Percentiles rank a stretch among this genome's conserved stretches.
These are phyloP conservation scores for Scaptomyza hsui DNA, from an alignment of 1,140 invertebrate species.

Conservation along the genomic window DNA sequence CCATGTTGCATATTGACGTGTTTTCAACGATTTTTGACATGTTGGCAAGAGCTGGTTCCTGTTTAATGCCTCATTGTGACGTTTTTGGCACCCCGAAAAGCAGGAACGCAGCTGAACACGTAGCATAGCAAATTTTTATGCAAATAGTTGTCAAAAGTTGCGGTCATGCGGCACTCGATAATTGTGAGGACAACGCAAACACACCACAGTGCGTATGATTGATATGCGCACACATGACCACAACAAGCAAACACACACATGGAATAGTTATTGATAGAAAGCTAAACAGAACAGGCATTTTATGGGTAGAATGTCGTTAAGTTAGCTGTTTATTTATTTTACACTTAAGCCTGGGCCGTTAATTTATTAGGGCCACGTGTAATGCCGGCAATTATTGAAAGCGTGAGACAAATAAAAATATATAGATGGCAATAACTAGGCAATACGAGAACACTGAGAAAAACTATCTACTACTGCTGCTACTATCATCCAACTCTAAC, in stretches of 20 bases:
- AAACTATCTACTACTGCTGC: too few relatives aligned
- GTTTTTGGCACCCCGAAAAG: slow-evolving; percentile 6
- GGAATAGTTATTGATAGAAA: slow-evolving; percentile 1
- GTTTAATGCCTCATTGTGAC: slow-evolving; percentile 29
- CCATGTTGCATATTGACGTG: slow-evolving; percentile 53
- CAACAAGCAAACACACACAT: background rate
- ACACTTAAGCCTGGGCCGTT: slow-evolving; percentile 55
- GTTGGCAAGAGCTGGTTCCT: slow-evolving; percentile 34
- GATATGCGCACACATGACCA: slow-evolving; percentile 21
- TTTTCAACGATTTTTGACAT: slow-evolving; percentile 49
- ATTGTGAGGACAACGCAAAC: slow-evolving; percentile 4
- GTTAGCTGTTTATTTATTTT: slow-evolving; percentile 61
- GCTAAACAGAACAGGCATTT: slow-evolving; percentile 13
- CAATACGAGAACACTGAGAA: slow-evolving; percentile 8
- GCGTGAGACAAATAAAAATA: slow-evolving; percentile 81
- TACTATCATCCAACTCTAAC: too few relatives aligned
- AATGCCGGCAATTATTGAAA: slow-evolving; percentile 81
- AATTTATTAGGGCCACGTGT: slow-evolving; percentile 81
- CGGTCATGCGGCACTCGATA: slow-evolving; percentile 17
- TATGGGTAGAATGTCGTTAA: slow-evolving; percentile 35
- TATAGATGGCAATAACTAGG: slow-evolving; percentile 53
- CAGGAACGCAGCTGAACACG: slow-evolving; percentile 45
- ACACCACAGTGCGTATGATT: slow-evolving; percentile 50
- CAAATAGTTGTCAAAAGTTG: slow-evolving; percentile 60
- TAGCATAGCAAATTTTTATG: slow-evolving; percentile 55